A percentile compares a stretch with the other conserved stretches of the same genome.
Conservation (phyloP, 2,888 invertebrate genomes). For the Drosophila fulvimacula region DNA sequence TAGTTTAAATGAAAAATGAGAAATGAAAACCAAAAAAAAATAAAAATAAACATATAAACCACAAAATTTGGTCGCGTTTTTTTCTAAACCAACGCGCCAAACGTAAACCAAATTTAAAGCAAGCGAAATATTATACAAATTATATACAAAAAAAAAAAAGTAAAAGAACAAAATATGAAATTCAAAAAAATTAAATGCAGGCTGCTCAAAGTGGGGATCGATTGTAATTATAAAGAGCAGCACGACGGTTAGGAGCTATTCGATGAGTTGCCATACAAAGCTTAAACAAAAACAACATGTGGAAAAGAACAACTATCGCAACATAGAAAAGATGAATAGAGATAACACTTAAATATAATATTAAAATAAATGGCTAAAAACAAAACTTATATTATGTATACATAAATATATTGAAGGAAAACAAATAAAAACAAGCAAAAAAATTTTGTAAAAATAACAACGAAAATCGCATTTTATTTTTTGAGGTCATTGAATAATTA, state of each 20-base stretch:
- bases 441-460: constrained; percentile 78
- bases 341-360: constrained; percentile 64
- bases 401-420: constrained; percentile 80
- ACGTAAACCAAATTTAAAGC: constrained; percentile 40
- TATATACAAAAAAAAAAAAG: constrained; percentile 44
- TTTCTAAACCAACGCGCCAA: constrained; percentile 73
- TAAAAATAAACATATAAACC: not conserved
- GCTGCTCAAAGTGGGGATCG: constrained; percentile 45
- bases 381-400: constrained; percentile 79
- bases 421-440: constrained; percentile 78
- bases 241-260: constrained; percentile 14
- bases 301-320: constrained; percentile 61
- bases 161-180: constrained; percentile 16
- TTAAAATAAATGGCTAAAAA: constrained; percentile 50
- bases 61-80: constrained; percentile 65
- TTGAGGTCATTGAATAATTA: not conserved
- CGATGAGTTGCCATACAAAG: constrained; percentile 58
- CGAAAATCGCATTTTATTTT: constrained; percentile 29
- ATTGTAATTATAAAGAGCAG: constrained; percentile 41
- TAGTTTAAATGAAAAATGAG: constrained; percentile 54
- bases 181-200: constrained; percentile 15
- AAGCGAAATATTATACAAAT: constrained; percentile 73
- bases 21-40: not conserved
- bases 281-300: constrained; percentile 21
- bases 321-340: constrained; percentile 72